Evolutionary conservation across 1,140 invertebrate genomes (phyloP).

Genomic region (Drosophila sproati): DNA sequence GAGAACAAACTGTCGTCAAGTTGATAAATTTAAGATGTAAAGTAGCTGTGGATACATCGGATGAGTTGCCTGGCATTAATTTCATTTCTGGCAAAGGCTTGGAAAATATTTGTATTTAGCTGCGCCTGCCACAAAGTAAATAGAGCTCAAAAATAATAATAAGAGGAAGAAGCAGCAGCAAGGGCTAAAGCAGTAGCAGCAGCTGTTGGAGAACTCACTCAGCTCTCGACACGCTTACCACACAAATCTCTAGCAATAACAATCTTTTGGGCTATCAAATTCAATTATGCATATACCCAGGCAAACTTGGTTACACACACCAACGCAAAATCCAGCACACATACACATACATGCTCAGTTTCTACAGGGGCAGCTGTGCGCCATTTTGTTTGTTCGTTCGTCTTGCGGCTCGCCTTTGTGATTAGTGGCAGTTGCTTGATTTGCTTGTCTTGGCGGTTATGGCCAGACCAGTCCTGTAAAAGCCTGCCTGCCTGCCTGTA

Average conservation of each 20-base stretch:
- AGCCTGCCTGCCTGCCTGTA: background rate
- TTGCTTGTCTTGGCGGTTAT: conserved; percentile 42
- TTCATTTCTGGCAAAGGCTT: conserved; percentile 52
- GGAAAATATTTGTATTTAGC: conserved; percentile 45
- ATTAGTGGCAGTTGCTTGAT: conserved; percentile 63
- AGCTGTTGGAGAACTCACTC: conserved; percentile 45
- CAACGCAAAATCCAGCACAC: background rate
- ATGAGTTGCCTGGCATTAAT: conserved; percentile 34
- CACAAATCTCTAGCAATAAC: conserved; percentile 68
- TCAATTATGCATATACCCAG: conserved; percentile 70
- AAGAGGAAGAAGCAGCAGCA: background rate
- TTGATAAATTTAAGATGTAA: conserved; percentile 51
- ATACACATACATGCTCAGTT: conserved; percentile 1
- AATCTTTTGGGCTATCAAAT: conserved; percentile 72
- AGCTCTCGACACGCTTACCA: conserved; percentile 41
- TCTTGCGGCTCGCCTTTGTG: conserved; percentile 61
- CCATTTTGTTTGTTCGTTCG: conserved; percentile 50
- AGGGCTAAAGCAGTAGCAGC: conserved; percentile 18
- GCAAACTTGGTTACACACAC: conserved; percentile 41
- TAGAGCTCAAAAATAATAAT: conserved; percentile 43
- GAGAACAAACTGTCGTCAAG: conserved; percentile 64
- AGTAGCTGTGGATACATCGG: conserved; percentile 7
- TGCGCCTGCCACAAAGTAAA: conserved; percentile 41
- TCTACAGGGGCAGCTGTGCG: conserved; percentile 19
- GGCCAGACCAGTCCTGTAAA: background rate